Percentiles rank a stretch among this genome's conserved stretches.
phyloP scores from a whole-genome alignment of 2,797 vertebrate genomes.

The Jordanella pulchra region DNA sequence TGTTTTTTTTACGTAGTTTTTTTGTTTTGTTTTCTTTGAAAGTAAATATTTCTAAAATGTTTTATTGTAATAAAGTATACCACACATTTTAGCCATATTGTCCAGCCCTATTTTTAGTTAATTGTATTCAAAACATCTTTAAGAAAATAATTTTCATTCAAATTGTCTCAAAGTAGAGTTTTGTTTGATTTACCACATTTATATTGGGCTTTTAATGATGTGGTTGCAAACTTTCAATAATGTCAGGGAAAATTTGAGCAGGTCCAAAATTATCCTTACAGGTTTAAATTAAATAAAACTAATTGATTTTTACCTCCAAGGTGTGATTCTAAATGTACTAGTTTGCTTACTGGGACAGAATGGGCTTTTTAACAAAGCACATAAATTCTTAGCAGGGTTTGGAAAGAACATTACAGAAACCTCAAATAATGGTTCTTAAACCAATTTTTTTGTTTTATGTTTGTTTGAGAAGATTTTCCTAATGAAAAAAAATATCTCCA shows the following conservation, averaged over 20 bases:
- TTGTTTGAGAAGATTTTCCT: slow-evolving; percentile 2
- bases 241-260: background rate
- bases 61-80: no score
- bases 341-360: background rate
- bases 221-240: background rate
- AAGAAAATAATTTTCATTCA: background rate
- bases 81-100: no score
- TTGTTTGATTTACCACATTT: background rate
- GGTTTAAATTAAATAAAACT: no score
- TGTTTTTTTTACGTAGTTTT: no score
- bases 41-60: no score
- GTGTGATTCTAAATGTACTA: background rate
- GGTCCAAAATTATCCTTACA: background rate
- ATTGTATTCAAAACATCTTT: background rate
- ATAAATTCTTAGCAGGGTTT: slow-evolving; percentile 7
- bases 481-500: background rate
- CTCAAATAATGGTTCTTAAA: background rate
- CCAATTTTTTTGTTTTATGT: background rate
- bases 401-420: slow-evolving; percentile 4
- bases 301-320: background rate
- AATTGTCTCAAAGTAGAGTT: background rate
- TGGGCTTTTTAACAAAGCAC: background rate
- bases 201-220: background rate
- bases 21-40: no score
- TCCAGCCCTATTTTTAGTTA: background rate